Percentiles rank a stretch among this genome's conserved stretches.
Conservation (phyloP, 53 echinoderm and acorn worm genomes). For the Hippasteria phrygiana region DNA sequence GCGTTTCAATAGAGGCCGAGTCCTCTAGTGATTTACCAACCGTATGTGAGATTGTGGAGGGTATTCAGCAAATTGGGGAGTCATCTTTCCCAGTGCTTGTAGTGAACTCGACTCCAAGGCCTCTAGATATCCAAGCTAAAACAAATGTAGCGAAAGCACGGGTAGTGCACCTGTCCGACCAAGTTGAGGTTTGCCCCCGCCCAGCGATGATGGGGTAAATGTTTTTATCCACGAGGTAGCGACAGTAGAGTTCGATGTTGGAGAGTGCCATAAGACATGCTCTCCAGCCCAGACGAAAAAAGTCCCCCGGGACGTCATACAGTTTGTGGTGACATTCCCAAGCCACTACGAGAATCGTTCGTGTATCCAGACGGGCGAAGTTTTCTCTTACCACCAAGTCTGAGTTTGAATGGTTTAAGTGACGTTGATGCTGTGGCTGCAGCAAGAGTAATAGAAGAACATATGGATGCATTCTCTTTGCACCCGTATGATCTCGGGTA, state of each 20-base stretch:
- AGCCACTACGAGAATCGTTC: neutral
- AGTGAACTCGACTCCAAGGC: neutral
- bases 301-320: neutral
- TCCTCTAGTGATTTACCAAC: neutral
- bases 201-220: neutral
- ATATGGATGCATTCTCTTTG: neutral
- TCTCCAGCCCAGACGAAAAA: neutral
- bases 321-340: neutral
- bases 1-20: neutral
- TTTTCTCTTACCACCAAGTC: neutral
- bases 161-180: neutral
- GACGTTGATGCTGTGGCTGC: neutral
- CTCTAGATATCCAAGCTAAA: neutral
- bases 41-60: neutral
- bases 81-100: neutral
- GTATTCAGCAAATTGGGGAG: neutral
- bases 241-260: neutral
- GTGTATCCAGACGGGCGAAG: neutral
- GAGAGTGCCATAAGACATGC: too few relatives aligned
- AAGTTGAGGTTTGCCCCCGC: neutral
- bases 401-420: neutral
- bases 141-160: neutral
- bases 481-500: neutral
- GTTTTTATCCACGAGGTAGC: neutral
- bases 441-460: neutral